These are phyloP conservation scores for Pseudonaja textilis DNA, from an alignment of 2,113 vertebrate species.

Conservation along the genomic window DNA sequence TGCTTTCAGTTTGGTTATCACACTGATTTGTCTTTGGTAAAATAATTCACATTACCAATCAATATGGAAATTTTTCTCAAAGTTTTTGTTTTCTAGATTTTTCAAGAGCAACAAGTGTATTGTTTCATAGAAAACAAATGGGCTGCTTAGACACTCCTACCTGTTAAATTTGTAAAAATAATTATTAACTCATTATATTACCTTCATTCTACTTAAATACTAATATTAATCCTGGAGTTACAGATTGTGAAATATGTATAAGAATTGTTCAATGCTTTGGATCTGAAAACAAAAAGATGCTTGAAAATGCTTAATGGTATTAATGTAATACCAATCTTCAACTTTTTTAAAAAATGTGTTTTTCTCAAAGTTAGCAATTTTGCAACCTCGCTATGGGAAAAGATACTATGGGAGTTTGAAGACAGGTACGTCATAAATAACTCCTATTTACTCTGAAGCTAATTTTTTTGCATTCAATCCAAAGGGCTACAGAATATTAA, in stretches of 20 bases:
- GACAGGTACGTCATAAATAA: not conserved
- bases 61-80: not conserved
- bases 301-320: not conserved
- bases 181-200: not conserved
- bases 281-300: not conserved
- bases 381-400: not conserved
- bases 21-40: not conserved
- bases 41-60: not conserved
- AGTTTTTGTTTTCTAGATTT: not conserved
- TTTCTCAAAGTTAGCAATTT: not conserved
- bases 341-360: not conserved
- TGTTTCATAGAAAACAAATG: not conserved
- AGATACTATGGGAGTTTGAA: not conserved
- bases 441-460: not conserved
- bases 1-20: not conserved
- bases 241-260: not conserved
- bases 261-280: not conserved
- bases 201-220: not conserved
- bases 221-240: not conserved
- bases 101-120: not conserved
- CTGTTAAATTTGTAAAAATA: not conserved
- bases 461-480: not conserved
- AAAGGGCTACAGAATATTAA: not conserved
- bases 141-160: not conserved
- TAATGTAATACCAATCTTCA: not conserved